A percentile compares a stretch with the other conserved stretches of the same genome.
Evolutionary conservation across 2,797 vertebrate species (phyloP).

Genomic region (Vespertilio murinus): DNA sequence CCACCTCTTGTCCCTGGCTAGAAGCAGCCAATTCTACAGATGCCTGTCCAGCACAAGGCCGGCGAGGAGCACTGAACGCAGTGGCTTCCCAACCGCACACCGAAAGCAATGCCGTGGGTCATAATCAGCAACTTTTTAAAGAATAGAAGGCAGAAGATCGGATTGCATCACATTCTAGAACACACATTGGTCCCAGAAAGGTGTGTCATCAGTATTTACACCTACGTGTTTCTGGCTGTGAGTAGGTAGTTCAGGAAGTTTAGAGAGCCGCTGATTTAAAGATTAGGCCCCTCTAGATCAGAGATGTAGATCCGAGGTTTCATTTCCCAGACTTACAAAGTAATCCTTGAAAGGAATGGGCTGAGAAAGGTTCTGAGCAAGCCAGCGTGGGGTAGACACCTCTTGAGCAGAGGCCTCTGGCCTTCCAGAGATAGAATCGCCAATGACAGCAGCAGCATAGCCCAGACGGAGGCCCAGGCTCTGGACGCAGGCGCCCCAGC

Average conservation of each 20-base stretch:
- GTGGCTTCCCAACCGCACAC: neutral
- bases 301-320: neutral
- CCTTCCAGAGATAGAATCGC: neutral
- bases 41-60: neutral
- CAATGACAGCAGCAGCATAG: too few species aligned
- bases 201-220: neutral
- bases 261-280: neutral
- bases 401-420: neutral
- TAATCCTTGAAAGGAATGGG: neutral
- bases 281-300: neutral
- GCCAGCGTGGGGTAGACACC: neutral
- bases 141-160: neutral
- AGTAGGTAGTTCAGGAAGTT: neutral
- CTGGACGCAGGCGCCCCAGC: neutral
- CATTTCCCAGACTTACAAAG: neutral
- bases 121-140: neutral
- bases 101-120: neutral
- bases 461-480: neutral
- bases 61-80: neutral
- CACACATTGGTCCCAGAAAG: neutral
- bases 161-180: neutral
- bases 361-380: neutral
- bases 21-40: neutral
- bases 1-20: neutral
- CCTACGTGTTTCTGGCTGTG: neutral